Evolutionary conservation across 1,140 invertebrate species (phyloP).

Genomic region (Sinonovacula constricta): DNA sequence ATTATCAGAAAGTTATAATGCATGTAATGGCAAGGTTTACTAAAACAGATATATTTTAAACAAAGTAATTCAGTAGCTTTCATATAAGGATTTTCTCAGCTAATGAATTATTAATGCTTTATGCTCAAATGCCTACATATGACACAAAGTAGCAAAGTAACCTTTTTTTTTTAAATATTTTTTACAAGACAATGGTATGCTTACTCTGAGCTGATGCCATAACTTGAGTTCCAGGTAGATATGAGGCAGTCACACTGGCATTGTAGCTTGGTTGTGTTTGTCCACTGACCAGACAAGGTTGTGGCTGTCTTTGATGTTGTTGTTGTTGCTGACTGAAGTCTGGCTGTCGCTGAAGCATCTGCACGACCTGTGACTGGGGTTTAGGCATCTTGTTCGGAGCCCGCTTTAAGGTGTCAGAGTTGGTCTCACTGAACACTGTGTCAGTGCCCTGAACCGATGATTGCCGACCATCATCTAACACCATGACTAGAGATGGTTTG

Average conservation of each 20-base stretch:
- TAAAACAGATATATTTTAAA: too few relatives aligned
- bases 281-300: not conserved
- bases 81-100: too few relatives aligned
- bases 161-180: not conserved
- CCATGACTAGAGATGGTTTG: slow-evolving; percentile 69
- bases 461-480: slow-evolving; percentile 51
- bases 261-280: slow-evolving; percentile 24
- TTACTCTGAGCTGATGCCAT: not conserved
- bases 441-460: slow-evolving; percentile 32
- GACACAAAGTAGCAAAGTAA: not conserved
- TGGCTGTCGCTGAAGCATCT: slow-evolving; percentile 27
- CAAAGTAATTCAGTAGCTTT: too few relatives aligned
- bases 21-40: too few relatives aligned
- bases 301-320: slow-evolving; percentile 3
- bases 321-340: not conserved
- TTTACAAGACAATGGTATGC: not conserved
- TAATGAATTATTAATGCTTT: too few relatives aligned
- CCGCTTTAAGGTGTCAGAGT: slow-evolving; percentile 23
- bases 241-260: slow-evolving; percentile 47
- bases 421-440: slow-evolving; percentile 50
- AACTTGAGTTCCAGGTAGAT: slow-evolving; percentile 4
- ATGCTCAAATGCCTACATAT: not conserved
- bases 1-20: too few relatives aligned
- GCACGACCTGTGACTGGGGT: slow-evolving; percentile 39
- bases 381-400: slow-evolving; percentile 45